Conservation (phyloP, 35 echinoderm and acorn worm genomes). For the Apostichopus californicus region DNA sequence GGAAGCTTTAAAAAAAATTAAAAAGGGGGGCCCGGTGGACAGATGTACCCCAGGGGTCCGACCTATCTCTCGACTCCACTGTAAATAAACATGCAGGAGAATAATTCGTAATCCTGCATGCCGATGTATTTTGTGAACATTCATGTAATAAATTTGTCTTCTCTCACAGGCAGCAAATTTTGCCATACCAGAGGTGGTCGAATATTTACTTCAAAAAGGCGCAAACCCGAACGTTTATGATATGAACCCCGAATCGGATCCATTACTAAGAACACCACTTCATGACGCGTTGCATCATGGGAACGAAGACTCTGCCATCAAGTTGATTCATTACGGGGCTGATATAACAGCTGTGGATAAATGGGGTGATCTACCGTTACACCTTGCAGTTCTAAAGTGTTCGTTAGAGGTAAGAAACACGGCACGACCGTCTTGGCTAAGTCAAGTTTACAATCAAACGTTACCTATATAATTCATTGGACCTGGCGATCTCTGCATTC, state of each 20-base stretch:
- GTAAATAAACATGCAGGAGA: too few relatives aligned
- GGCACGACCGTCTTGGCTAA: too few relatives aligned
- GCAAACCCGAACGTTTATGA: constrained; percentile 64
- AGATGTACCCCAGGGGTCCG: too few relatives aligned
- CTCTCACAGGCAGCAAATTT: not conserved
- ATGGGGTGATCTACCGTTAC: constrained; percentile 58
- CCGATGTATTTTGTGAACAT: too few relatives aligned
- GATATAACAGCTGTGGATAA: constrained; percentile 29
- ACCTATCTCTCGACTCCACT: too few relatives aligned
- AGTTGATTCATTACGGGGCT: constrained; percentile 51
- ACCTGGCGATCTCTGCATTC: too few relatives aligned
- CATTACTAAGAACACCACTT: constrained; percentile 32
- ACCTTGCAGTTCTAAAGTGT: constrained; percentile 48
- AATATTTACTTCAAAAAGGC: constrained; percentile 42
- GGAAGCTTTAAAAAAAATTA: too few relatives aligned
- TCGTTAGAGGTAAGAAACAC: not conserved
- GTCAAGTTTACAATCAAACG: too few relatives aligned
- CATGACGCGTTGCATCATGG: constrained; percentile 65
- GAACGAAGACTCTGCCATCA: constrained; percentile 10
- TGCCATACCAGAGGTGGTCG: not conserved
- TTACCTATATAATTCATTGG: too few relatives aligned
- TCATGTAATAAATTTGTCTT: not conserved
- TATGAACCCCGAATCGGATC: too few relatives aligned
- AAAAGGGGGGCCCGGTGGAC: too few relatives aligned
- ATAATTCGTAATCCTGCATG: too few relatives aligned